Conservation (phyloP, 2,888 invertebrate species). For the Andrena trimmerana region DNA sequence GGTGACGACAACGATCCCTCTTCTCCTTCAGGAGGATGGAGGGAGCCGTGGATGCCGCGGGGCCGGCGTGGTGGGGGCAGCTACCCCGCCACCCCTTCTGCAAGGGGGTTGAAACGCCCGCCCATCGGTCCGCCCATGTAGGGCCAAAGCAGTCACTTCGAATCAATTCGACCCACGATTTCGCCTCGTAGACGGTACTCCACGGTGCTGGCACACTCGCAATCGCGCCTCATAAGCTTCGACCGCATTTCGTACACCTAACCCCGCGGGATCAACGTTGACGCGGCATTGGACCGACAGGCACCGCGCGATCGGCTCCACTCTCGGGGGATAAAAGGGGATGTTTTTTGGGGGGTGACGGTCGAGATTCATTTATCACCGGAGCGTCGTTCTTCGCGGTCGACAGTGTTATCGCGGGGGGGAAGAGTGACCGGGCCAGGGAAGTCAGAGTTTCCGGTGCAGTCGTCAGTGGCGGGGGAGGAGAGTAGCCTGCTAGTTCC, state of each 20-base stretch:
- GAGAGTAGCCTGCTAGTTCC: too few species aligned
- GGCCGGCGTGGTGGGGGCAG: conserved; percentile 45
- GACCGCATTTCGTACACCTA: conserved; percentile 48
- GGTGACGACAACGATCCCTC: conserved; percentile 66
- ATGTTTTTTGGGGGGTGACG: background rate
- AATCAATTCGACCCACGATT: conserved; percentile 75
- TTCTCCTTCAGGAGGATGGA: conserved; percentile 54
- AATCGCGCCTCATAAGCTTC: conserved; percentile 61
- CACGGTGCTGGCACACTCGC: conserved; percentile 50
- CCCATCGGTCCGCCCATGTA: conserved; percentile 72
- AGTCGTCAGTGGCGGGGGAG: background rate
- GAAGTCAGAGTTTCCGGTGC: too few species aligned
- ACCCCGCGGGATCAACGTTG: conserved; percentile 25
- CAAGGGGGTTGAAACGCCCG: conserved; percentile 68
- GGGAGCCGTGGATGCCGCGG: conserved; percentile 49
- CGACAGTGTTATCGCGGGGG: background rate
- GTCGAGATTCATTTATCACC: background rate
- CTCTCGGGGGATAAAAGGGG: background rate
- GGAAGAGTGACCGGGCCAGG: background rate
- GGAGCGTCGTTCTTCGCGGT: background rate
- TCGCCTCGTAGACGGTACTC: conserved; percentile 69
- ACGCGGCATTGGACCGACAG: background rate
- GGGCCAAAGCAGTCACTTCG: conserved; percentile 69
- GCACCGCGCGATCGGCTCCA: background rate
- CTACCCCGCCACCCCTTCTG: conserved; percentile 42